phyloP scores from a whole-genome alignment of 2,888 invertebrate genomes.

The Kuschelorhynchus macadamiae region DNA sequence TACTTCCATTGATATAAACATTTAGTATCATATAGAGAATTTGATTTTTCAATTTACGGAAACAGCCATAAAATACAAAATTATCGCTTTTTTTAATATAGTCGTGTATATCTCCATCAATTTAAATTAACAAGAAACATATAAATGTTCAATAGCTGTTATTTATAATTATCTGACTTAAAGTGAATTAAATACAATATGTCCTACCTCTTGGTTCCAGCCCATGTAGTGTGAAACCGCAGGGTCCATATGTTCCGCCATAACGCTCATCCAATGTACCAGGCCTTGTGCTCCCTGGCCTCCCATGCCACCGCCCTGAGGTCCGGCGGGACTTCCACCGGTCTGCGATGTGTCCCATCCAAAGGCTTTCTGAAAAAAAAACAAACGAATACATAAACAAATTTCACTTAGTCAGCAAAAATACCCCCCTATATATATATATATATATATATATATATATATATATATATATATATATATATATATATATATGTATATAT shows the following conservation, averaged over 20 bases:
- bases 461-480: no score
- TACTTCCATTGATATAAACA: no score
- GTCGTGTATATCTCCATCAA: no score
- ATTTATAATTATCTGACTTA: no score
- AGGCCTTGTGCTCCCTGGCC: constrained; percentile 81
- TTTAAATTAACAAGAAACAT: no score
- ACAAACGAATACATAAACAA: constrained; percentile 54
- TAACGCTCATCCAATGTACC: constrained; percentile 97
- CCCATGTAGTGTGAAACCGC: constrained; percentile 83
- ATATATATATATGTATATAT: no score
- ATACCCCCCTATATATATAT: neutral
- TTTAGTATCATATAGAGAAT: no score
- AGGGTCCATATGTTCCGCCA: constrained; percentile 95
- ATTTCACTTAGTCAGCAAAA: neutral
- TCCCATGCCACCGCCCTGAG: constrained; percentile 73
- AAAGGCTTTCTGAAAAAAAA: constrained; percentile 74
- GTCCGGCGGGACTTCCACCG: constrained; percentile 69
- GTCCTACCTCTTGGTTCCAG: constrained; percentile 75
- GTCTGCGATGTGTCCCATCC: constrained; percentile 69
- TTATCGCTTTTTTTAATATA: no score
- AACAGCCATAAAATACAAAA: no score
- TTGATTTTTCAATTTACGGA: no score
- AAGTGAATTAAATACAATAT: neutral
- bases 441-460: no score
- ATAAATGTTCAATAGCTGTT: no score